Conservation (phyloP, 2,113 vertebrate genomes). For the Falco punctatus region DNA sequence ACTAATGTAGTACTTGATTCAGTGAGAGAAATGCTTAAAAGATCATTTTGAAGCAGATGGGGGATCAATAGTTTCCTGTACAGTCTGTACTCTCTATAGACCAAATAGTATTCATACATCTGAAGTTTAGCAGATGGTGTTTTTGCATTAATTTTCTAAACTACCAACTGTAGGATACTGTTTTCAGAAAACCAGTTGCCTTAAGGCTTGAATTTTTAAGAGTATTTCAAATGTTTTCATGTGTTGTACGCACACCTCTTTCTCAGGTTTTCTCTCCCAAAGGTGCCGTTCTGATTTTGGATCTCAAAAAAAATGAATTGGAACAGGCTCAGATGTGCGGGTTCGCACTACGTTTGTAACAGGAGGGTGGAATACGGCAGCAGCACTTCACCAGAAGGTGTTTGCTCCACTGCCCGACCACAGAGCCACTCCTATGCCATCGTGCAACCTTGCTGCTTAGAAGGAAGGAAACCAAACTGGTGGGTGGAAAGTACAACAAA, state of each 20-base stretch:
- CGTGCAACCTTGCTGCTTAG: neutral
- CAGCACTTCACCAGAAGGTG: neutral
- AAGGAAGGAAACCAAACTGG: neutral
- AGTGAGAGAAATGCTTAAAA: conserved; percentile 41
- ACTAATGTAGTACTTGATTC: conserved; percentile 56
- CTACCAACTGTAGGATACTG: conserved; percentile 75
- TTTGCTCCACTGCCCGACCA: neutral
- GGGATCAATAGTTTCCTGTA: conserved; percentile 58
- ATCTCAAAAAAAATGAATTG: neutral
- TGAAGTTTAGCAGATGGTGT: conserved; percentile 80
- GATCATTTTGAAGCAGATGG: conserved; percentile 65
- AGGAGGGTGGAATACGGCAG: neutral
- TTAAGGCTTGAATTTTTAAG: conserved; percentile 68
- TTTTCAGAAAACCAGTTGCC: conserved; percentile 77
- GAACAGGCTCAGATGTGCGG: neutral
- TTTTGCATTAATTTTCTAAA: conserved; percentile 80
- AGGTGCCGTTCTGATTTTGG: neutral
- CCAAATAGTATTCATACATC: conserved; percentile 64
- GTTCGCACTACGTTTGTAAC: neutral
- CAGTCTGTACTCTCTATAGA: conserved; percentile 68
- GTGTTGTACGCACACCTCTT: conserved; percentile 55
- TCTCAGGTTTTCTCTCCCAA: conserved; percentile 41
- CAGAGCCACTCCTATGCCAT: neutral
- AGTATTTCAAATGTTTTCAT: conserved; percentile 60
- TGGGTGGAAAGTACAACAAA: conserved; percentile 1